Conservation (phyloP, 2,797 vertebrate species). For the Momotus momota region DNA sequence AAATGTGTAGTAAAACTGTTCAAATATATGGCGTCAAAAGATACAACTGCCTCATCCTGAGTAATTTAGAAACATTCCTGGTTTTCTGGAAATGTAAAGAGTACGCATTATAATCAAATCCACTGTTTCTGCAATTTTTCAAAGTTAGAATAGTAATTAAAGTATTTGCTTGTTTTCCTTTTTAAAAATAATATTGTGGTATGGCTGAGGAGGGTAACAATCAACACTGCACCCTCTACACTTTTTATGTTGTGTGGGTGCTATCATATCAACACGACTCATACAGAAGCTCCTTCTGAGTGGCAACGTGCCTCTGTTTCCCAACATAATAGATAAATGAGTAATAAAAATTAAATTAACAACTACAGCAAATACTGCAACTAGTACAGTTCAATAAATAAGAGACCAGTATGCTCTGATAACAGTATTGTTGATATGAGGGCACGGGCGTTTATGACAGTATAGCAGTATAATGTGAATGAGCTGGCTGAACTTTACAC, state of each 20-base stretch:
- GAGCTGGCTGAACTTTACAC: neutral
- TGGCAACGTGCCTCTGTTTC: neutral
- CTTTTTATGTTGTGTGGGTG: neutral
- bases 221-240: neutral
- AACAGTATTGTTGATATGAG: neutral
- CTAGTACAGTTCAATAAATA: neutral
- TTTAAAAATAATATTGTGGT: neutral
- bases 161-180: neutral
- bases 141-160: neutral
- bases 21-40: neutral
- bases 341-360: slow-evolving; percentile 41
- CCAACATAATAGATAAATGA: neutral
- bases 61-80: neutral
- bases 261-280: neutral
- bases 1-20: neutral
- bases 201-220: neutral
- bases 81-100: neutral
- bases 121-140: neutral
- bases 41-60: neutral
- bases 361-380: neutral
- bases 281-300: neutral
- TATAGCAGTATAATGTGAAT: neutral
- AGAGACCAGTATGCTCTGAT: neutral
- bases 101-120: neutral
- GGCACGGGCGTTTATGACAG: neutral